Percentiles rank a stretch among this genome's conserved stretches.
These are phyloP conservation scores for Busseola fusca DNA, from an alignment of 2,888 invertebrate genomes.

Conservation along the genomic window DNA sequence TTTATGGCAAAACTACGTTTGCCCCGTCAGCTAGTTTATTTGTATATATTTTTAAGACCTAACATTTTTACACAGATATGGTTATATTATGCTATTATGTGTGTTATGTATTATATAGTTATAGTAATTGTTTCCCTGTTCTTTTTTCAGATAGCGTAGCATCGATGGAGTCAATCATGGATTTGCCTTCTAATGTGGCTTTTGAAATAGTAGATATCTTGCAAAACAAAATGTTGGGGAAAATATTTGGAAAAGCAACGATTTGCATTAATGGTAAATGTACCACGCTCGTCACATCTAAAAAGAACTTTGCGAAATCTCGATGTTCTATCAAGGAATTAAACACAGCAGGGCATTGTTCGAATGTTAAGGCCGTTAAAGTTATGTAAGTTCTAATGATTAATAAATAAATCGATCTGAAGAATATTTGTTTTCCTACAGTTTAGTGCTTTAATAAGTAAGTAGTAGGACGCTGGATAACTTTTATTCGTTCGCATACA, in stretches of 20 bases:
- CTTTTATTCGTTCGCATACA: too few species aligned
- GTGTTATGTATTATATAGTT: background rate
- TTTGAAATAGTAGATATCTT: slow-evolving; percentile 83
- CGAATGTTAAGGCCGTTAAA: slow-evolving; percentile 73
- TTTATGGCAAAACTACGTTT: too few species aligned
- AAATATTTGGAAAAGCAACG: slow-evolving; percentile 82
- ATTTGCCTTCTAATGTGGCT: slow-evolving; percentile 81
- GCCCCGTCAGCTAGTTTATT: too few species aligned
- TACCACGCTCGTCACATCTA: slow-evolving; percentile 75
- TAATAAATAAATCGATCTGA: slow-evolving; percentile 70
- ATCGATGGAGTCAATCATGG: slow-evolving; percentile 82
- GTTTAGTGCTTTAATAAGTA: too few species aligned
- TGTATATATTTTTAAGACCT: too few species aligned
- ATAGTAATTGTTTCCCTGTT: slow-evolving; percentile 17
- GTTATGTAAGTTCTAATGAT: slow-evolving; percentile 70
- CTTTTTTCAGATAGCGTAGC: slow-evolving; percentile 79
- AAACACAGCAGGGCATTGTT: slow-evolving; percentile 77
- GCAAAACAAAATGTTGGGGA: slow-evolving; percentile 81
- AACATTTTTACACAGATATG: slow-evolving; percentile 1
- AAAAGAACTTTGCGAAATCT: slow-evolving; percentile 78
- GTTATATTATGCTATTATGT: background rate
- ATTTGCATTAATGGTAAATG: slow-evolving; percentile 82
- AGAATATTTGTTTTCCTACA: slow-evolving; percentile 40
- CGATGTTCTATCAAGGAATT: slow-evolving; percentile 80
- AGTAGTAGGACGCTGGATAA: background rate